Evolutionary conservation across 2,888 invertebrate genomes (phyloP).

Genomic region (Leptarthrus brevirostris): DNA sequence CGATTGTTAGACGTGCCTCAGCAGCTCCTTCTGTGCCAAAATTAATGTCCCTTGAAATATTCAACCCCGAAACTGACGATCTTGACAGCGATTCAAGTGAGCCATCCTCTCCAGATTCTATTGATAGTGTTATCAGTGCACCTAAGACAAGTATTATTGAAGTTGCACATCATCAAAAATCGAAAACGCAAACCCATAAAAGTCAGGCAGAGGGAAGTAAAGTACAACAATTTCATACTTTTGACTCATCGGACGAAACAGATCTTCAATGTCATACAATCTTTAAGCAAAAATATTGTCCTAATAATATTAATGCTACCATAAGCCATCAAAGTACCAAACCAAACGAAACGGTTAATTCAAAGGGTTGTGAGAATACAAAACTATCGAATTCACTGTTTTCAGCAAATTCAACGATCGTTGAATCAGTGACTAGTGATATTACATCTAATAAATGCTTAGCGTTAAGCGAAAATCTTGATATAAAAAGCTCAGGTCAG

Average conservation of each 20-base stretch:
- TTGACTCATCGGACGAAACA: conserved; percentile 1
- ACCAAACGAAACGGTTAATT: neutral
- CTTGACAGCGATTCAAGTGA: conserved; percentile 90
- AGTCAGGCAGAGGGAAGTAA: neutral
- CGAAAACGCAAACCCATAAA: conserved; percentile 15
- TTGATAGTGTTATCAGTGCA: conserved; percentile 87
- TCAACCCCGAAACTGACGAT: conserved; percentile 91
- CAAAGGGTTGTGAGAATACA: neutral
- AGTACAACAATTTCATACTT: neutral
- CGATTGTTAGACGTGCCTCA: conserved; percentile 78
- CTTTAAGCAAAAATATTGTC: conserved; percentile 22
- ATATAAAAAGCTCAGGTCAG: conserved; percentile 1
- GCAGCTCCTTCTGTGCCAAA: conserved; percentile 76
- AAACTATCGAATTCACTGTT: conserved; percentile 10
- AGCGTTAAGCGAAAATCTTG: conserved; percentile 27
- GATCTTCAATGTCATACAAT: conserved; percentile 3
- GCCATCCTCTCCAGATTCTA: conserved; percentile 84
- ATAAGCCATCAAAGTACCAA: neutral
- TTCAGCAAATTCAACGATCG: neutral
- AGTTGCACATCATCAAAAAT: neutral
- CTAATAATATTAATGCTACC: neutral
- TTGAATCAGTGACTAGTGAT: conserved; percentile 38
- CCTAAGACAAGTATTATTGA: conserved; percentile 37
- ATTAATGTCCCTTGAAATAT: conserved; percentile 82
- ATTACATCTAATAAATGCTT: conserved; percentile 27